phyloP scores from a whole-genome alignment of 2,113 vertebrate species.

The Diglossa brunneiventris region DNA sequence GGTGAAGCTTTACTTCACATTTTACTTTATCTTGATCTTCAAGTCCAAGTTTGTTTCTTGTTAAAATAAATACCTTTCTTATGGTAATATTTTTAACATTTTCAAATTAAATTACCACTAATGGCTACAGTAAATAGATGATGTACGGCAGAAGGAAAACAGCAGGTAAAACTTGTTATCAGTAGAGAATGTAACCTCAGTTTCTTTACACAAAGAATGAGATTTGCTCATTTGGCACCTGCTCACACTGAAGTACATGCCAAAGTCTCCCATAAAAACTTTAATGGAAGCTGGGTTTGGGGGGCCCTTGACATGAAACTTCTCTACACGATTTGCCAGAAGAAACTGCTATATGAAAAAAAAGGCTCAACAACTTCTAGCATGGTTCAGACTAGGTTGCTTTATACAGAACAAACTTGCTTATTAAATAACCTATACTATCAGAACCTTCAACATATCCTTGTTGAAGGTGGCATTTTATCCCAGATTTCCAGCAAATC shows the following conservation, averaged over 20 bases:
- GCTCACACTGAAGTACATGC: not conserved
- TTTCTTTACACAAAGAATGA: constrained; percentile 54
- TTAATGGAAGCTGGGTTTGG: not conserved
- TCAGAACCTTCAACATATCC: constrained; percentile 39
- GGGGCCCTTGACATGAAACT: not conserved
- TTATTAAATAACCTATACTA: constrained; percentile 35
- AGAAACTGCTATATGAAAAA: constrained; percentile 24
- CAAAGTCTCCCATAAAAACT: not conserved
- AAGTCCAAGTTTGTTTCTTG: constrained; percentile 49
- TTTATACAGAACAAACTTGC: constrained; percentile 24
- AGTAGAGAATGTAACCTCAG: constrained; percentile 30
- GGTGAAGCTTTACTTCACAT: constrained; percentile 59
- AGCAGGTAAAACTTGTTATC: constrained; percentile 55
- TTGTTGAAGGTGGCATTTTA: constrained; percentile 43
- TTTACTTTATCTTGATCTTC: constrained; percentile 46
- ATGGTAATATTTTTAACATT: constrained; percentile 24
- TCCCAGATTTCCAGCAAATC: constrained; percentile 63
- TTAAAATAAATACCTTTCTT: constrained; percentile 61
- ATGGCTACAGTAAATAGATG: constrained; percentile 53
- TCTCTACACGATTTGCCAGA: constrained; percentile 35
- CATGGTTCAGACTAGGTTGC: constrained; percentile 47
- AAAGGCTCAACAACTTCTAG: constrained; percentile 50
- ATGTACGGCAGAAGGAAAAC: constrained; percentile 74
- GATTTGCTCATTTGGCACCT: constrained; percentile 37
- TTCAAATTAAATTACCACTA: constrained; percentile 49